phyloP scores from a whole-genome alignment of 2,888 invertebrate species.

The Cacoxenus indagator region DNA sequence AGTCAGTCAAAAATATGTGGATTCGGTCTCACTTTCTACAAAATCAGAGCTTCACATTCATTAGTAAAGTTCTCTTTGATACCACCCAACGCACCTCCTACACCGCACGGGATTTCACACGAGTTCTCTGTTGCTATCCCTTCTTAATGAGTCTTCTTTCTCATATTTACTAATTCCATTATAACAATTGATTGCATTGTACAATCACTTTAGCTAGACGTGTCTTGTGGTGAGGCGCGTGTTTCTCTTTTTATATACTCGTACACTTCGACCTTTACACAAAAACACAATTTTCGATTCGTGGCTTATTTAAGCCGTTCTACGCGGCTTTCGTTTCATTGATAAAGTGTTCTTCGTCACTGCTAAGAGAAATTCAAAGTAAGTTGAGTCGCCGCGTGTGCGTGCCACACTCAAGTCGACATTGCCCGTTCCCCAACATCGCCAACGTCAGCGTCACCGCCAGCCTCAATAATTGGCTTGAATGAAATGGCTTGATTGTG shows the following conservation, averaged over 20 bases:
- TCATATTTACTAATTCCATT: slow-evolving; percentile 52
- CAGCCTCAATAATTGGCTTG: too few species aligned
- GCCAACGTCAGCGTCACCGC: too few species aligned
- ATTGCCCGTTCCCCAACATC: too few species aligned
- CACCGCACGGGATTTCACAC: not conserved
- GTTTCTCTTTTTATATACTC: not conserved
- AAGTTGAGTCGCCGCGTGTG: too few species aligned
- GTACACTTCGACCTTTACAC: too few species aligned
- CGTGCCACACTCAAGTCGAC: too few species aligned
- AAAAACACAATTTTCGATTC: too few species aligned
- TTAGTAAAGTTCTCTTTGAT: slow-evolving; percentile 27
- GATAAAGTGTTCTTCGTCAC: not conserved
- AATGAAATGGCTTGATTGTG: slow-evolving; percentile 3
- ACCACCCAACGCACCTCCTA: slow-evolving; percentile 37
- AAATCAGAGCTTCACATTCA: too few species aligned
- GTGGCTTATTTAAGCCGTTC: not conserved
- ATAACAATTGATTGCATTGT: slow-evolving; percentile 57
- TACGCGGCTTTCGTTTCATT: not conserved
- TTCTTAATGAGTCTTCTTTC: slow-evolving; percentile 24
- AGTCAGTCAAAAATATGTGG: too few species aligned
- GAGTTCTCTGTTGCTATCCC: slow-evolving; percentile 32
- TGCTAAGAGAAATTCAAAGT: too few species aligned
- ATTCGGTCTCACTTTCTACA: too few species aligned
- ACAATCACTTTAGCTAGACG: slow-evolving; percentile 35
- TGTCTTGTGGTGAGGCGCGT: not conserved